Evolutionary conservation across 2,797 vertebrate genomes (phyloP), one percentile per base, ranked within the genome.

Genomic region (Yasuhikotakia modesta): DNA sequence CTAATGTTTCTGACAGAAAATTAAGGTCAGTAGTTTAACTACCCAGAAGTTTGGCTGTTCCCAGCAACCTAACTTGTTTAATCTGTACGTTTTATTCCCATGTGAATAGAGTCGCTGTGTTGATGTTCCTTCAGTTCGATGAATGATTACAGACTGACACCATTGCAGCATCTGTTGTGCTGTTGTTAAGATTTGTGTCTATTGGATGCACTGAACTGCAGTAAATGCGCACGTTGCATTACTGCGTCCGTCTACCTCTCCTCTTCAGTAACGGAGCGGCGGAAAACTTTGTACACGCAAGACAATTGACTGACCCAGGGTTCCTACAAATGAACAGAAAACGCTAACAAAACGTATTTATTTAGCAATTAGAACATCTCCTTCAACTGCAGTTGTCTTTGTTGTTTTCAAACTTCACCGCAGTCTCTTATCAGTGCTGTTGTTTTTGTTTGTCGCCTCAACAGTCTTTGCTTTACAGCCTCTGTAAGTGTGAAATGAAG

Each of bases 221-320:
- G 19, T 52, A 14, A 39, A 75, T 63, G 57, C 75, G 70, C 30
- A n/a, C 2, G 75, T 35, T 22, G 66, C 75, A 63, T 77, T 63
- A 70, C 55, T 77, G 65, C 70, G 63, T 70, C 55, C 58, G 66
- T 70, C 75, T 77, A 77, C 75, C 75, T 77, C 75, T 77, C 66
- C 66, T 77, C 66, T 77, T 77, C 75, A 77, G 57, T 24, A 61
- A 77, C 53, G 55, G 75, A 77, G 75, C 66, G 66, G 60, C 57
- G 52, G 75, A 77, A 46, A 43, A 53, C 68, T 74, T 45, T 68
- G 52, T 17, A 48, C 52, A 3, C 22, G 70, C 70, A 70, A 65
- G 57, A 70, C 68, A 60, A 61, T 70, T 77, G 65, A 77, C 64
- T 76, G 73, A 57, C 73, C 64, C 64, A 46, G 57, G 19, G 57